A percentile compares a stretch with the other conserved stretches of the same genome.
These are phyloP conservation scores for Sciurus carolinensis DNA, from an alignment of 2,797 vertebrate genomes.

Conservation along the genomic window DNA sequence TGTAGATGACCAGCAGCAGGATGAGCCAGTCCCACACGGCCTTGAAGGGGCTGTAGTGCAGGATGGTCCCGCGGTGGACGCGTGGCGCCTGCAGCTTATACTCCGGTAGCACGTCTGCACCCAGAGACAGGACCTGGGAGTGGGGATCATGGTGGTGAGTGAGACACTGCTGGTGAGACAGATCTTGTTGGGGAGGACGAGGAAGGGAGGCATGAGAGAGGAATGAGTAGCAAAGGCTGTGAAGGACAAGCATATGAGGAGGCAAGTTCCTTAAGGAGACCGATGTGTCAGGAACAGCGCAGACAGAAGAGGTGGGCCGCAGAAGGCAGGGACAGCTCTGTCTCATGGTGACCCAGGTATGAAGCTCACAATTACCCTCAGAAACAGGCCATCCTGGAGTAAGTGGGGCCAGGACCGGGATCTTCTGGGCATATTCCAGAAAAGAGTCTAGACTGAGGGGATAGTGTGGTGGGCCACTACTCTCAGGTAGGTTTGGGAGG, in stretches of 20 bases:
- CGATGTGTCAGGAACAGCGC: neutral
- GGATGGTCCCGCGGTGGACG: slow-evolving; percentile 98
- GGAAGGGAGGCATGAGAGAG: neutral
- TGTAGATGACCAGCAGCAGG: slow-evolving; percentile 99
- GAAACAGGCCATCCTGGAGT: neutral
- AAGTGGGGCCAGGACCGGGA: neutral
- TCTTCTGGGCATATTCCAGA: neutral
- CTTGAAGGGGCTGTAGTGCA: slow-evolving; percentile 99
- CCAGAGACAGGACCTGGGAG: slow-evolving; percentile 96
- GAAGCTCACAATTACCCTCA: neutral
- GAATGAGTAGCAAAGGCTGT: neutral
- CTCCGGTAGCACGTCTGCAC: slow-evolving; percentile 97
- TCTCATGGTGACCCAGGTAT: neutral
- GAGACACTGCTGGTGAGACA: neutral
- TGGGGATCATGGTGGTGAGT: neutral
- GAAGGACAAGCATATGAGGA: neutral
- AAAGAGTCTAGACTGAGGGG: neutral
- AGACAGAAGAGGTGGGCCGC: fast-evolving
- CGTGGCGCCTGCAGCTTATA: slow-evolving; percentile 98
- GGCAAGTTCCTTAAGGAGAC: neutral
- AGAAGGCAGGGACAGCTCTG: neutral
- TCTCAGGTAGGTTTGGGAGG: neutral
- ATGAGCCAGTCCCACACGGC: slow-evolving; percentile 99
- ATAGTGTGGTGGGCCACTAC: neutral
- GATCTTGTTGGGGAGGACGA: neutral